Conservation (phyloP, 1,140 invertebrate genomes). For the Ooceraea biroi region DNA sequence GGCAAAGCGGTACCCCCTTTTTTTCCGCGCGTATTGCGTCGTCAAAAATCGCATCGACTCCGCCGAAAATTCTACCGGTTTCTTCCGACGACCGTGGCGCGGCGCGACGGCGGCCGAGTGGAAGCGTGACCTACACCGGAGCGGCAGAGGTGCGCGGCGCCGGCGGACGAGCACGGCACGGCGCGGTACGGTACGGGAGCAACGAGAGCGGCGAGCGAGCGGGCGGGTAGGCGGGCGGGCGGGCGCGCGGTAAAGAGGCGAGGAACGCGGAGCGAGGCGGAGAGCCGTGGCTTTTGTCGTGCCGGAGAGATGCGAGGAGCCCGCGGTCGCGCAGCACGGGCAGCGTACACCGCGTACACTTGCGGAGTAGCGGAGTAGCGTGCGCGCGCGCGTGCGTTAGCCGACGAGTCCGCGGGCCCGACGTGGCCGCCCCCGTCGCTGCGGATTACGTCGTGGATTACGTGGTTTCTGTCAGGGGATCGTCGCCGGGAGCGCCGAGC, state of each 20-base stretch:
- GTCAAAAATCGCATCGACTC: background rate
- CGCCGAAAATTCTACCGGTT: background rate
- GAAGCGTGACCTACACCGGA: slow-evolving; percentile 10
- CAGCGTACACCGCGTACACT: background rate
- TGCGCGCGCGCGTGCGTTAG: slow-evolving; percentile 22
- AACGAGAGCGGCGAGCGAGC: background rate
- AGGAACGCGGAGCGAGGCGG: background rate
- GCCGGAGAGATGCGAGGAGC: slow-evolving; percentile 6
- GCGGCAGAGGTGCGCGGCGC: slow-evolving; percentile 14
- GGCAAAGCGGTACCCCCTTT: background rate
- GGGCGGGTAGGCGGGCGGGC: background rate
- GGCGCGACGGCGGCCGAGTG: slow-evolving; percentile 24
- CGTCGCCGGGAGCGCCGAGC: background rate
- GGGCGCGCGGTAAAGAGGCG: background rate
- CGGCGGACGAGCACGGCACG: slow-evolving; percentile 20
- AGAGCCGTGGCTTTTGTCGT: slow-evolving; percentile 23
- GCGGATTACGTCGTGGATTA: background rate
- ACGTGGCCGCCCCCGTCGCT: slow-evolving; percentile 30
- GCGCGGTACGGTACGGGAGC: background rate
- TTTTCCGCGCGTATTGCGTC: slow-evolving; percentile 40
- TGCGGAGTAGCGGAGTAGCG: slow-evolving; percentile 16
- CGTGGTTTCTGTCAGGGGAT: slow-evolving; percentile 34
- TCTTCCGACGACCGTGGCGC: background rate
- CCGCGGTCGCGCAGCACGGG: background rate
- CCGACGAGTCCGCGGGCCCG: slow-evolving; percentile 32